phyloP scores from a whole-genome alignment of 2,113 vertebrate genomes.

The Albula goreensis region DNA sequence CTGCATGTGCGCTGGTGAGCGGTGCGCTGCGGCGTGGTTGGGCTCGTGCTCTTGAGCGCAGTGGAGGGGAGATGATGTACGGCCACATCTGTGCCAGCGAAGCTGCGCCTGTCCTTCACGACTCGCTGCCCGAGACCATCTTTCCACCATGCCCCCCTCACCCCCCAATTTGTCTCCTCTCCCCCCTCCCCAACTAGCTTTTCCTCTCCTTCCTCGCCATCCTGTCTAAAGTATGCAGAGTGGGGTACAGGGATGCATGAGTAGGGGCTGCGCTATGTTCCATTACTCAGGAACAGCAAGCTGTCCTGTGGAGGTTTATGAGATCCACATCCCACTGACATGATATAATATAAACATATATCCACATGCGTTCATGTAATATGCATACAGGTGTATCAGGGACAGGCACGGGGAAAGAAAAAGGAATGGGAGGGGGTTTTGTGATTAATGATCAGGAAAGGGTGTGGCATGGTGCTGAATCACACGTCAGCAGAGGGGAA shows the following conservation, averaged over 20 bases:
- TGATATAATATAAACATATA: constrained; percentile 54
- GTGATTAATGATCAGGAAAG: constrained; percentile 38
- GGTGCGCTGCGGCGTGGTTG: constrained; percentile 35
- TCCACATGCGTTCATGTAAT: constrained; percentile 37
- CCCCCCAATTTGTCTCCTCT: constrained; percentile 17
- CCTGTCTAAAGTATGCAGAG: not conserved
- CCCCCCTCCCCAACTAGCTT: constrained; percentile 32
- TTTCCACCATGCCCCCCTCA: constrained; percentile 51
- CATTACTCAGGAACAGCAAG: not conserved
- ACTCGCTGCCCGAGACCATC: constrained; percentile 79
- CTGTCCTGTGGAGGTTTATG: constrained; percentile 28
- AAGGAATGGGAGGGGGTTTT: not conserved
- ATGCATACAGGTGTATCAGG: constrained; percentile 46
- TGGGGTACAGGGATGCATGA: not conserved
- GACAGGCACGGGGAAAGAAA: not conserved
- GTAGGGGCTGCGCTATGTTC: not conserved
- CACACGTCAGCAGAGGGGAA: not conserved
- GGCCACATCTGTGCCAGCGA: constrained; percentile 80
- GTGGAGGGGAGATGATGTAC: constrained; percentile 91
- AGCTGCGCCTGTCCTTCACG: constrained; percentile 83
- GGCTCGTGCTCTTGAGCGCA: constrained; percentile 65
- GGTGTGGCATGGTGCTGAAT: not conserved
- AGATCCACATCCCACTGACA: constrained; percentile 22
- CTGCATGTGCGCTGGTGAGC: constrained; percentile 62
- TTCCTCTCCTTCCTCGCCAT: constrained; percentile 22